Percentiles rank a stretch among this genome's conserved stretches.
Evolutionary conservation across 2,113 vertebrate genomes (phyloP).

Genomic region (Aegotheles bennettii): DNA sequence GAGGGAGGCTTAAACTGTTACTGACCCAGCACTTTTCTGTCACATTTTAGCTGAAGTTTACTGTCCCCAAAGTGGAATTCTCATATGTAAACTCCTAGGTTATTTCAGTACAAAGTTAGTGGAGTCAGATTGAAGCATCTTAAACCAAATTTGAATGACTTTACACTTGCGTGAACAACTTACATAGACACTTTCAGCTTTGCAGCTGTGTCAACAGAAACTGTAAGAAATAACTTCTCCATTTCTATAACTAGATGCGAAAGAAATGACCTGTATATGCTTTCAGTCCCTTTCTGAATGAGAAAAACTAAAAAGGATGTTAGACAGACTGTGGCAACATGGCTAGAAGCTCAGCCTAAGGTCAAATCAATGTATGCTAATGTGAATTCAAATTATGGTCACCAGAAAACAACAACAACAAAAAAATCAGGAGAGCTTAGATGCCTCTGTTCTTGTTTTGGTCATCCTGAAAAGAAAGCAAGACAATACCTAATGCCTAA

Average conservation of each 20-base stretch:
- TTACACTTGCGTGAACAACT: background rate
- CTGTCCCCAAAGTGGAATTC: background rate
- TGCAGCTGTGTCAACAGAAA: conserved; percentile 45
- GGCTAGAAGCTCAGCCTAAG: background rate
- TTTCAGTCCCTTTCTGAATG: background rate
- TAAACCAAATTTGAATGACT: conserved; percentile 28
- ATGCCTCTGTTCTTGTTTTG: background rate
- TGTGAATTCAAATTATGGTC: background rate
- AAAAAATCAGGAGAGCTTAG: background rate
- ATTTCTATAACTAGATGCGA: background rate
- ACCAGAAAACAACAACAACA: background rate
- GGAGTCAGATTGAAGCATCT: background rate
- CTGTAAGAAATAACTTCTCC: background rate
- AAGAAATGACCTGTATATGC: background rate
- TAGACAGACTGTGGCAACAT: background rate
- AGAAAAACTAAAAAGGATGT: background rate
- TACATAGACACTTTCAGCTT: background rate
- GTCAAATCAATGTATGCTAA: background rate
- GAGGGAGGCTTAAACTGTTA: background rate
- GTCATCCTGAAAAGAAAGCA: background rate
- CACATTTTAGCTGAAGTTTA: background rate
- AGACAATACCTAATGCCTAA: background rate
- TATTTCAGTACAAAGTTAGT: background rate
- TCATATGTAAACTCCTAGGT: background rate
- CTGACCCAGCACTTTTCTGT: background rate